Percentiles rank a stretch among this genome's conserved stretches.
Conservation (phyloP, 2,113 vertebrate genomes). For the Origma solitaria region DNA sequence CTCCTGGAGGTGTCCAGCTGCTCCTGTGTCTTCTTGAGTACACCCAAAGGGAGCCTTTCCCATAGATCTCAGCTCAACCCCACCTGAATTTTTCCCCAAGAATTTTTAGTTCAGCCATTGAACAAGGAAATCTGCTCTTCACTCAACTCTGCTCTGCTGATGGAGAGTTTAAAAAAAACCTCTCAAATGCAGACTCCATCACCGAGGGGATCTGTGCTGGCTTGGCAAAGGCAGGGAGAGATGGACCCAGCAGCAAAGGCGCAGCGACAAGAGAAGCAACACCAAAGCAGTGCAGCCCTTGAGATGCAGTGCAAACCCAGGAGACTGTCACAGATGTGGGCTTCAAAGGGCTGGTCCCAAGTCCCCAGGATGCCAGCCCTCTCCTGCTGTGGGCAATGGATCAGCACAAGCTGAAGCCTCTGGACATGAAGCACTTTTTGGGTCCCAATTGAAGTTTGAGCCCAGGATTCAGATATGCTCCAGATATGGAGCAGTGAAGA, state of each 20-base stretch:
- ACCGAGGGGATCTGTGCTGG: not conserved
- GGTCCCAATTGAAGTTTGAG: fast-evolving
- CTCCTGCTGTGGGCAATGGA: not conserved
- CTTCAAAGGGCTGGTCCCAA: not conserved
- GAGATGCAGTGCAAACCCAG: not conserved
- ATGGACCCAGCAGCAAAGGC: not conserved
- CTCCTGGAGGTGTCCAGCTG: not conserved
- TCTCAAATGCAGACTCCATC: not conserved
- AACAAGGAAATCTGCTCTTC: not conserved
- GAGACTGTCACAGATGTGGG: not conserved
- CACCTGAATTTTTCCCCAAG: not conserved
- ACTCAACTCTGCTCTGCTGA: not conserved
- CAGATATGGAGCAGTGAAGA: not conserved
- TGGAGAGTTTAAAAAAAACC: not conserved
- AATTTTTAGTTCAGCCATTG: not conserved
- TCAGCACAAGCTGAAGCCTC: not conserved
- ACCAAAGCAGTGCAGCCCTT: not conserved
- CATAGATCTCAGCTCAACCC: not conserved
- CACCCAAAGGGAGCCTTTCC: not conserved
- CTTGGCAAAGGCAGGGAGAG: not conserved
- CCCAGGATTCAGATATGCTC: not conserved
- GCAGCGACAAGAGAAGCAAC: not conserved
- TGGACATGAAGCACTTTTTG: not conserved
- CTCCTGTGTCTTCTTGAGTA: not conserved
- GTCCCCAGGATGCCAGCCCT: not conserved